Base-by-base conservation (phyloP, 2,113 vertebrate genomes). In the Corythoichthys intestinalis region DNA sequence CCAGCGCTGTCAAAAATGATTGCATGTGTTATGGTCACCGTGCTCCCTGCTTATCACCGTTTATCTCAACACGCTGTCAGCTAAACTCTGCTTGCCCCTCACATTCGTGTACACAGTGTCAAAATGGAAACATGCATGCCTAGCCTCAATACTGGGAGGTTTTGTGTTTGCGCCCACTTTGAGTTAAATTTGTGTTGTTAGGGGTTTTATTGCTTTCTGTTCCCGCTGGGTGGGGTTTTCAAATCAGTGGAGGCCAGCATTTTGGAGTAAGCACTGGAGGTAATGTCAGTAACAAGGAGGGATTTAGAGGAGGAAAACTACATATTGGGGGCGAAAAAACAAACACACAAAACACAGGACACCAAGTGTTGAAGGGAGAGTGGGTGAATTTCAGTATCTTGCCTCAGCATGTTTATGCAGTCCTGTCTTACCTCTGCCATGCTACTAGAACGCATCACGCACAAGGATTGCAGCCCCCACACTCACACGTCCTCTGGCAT, bases 321-420 rank as follows among this genome's bases (percentile, higher is more conserved):
- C 46, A 65, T 35, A 49, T 44, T 38, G 44, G 71, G 20, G 62
- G 41, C 62, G 35, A 41, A 77, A 61, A 72, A 58, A 66, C 70
- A 65, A 4, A 8, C 41, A 8, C n/a, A 62, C 20, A 50, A 59
- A 57, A 54, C 41, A 56, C 15, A 1, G 56, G 60, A 13, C 34
- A 39, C 12, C 20, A 2, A 28, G 37, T 66, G 47, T 20, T 46
- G 52, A 64, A 65, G 69, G 54, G 65, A 66, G 70, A 81, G 79
- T 62, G 77, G 68, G 71, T 70, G 76, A 69, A 81, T 89, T 87
- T 86, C 79, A 82, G 62, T 76, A 73, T 79, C 84, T 89, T 87
- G 82, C 88, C 84, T 87, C 85, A 87, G 84, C 79, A 69, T 89
- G 86, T 88, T 90, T 86, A 83, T 86, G 75, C 71, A 74, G 77